Percentiles rank a stretch among this genome's conserved stretches.
Evolutionary conservation across 2,797 vertebrate genomes (phyloP).

Genomic region (Oreortyx pictus): DNA sequence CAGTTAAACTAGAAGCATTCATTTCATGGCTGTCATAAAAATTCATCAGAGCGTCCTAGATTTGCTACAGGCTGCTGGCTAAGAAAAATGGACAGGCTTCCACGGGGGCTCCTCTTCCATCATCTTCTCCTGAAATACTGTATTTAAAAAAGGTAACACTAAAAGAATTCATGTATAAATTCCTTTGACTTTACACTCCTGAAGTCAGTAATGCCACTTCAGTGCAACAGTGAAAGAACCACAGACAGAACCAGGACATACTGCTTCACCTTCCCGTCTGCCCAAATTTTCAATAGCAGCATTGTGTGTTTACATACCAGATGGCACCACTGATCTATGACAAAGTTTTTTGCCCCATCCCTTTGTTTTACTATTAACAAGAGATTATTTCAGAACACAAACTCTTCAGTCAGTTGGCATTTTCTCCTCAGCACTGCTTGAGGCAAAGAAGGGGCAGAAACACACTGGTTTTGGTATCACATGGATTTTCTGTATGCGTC

Average conservation of each 20-base stretch:
- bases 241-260: neutral
- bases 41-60: neutral
- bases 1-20: neutral
- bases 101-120: neutral
- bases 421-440: neutral
- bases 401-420: constrained; percentile 18
- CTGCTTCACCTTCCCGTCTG: neutral
- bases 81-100: neutral
- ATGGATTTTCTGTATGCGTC: neutral
- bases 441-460: neutral
- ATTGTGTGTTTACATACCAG: neutral
- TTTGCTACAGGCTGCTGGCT: neutral
- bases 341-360: neutral
- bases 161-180: neutral
- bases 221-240: neutral
- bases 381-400: neutral
- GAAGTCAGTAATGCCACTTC: neutral
- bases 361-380: neutral
- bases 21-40: neutral
- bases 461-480: neutral
- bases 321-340: neutral
- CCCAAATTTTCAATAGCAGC: neutral
- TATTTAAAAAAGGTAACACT: neutral
- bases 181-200: neutral
- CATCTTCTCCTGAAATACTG: neutral